These are phyloP conservation scores for Cynaeus angustus DNA, from an alignment of 2,888 invertebrate genomes.

Conservation along the genomic window DNA sequence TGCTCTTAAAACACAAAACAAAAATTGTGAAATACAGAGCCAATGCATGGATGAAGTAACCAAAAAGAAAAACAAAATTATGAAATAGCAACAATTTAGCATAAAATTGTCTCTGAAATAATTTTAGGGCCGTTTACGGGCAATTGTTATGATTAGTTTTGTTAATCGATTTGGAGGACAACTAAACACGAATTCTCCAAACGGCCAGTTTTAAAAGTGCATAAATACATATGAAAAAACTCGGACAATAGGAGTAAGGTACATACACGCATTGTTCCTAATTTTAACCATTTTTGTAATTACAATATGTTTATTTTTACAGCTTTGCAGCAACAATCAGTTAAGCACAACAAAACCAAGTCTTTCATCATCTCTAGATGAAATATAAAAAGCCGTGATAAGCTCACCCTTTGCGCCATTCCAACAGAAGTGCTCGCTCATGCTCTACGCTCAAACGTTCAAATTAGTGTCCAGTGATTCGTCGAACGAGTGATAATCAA, in stretches of 20 bases:
- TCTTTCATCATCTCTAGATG: constrained; percentile 37
- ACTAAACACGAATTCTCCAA: too few species aligned
- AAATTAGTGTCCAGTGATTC: constrained; percentile 16
- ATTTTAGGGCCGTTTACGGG: too few species aligned
- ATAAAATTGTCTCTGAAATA: too few species aligned
- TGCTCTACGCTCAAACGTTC: background rate
- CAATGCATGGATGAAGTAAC: background rate
- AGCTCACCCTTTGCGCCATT: constrained; percentile 18
- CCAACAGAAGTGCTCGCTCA: constrained; percentile 17
- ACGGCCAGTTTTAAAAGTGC: too few species aligned
- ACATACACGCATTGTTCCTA: background rate
- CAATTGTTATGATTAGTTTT: too few species aligned
- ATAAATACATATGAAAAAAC: too few species aligned
- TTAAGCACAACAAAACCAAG: constrained; percentile 18
- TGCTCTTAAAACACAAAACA: background rate
- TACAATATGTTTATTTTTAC: background rate
- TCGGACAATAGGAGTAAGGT: background rate
- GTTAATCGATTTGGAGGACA: too few species aligned
- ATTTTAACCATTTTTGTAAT: background rate
- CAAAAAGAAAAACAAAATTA: background rate
- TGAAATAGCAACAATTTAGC: background rate
- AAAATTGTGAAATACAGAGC: background rate
- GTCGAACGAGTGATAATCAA: constrained; percentile 3
- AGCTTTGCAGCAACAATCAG: constrained; percentile 29
- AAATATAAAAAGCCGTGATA: constrained; percentile 39